Conservation (phyloP, 2,113 vertebrate species). For the Speoplatyrhinus poulsoni region DNA sequence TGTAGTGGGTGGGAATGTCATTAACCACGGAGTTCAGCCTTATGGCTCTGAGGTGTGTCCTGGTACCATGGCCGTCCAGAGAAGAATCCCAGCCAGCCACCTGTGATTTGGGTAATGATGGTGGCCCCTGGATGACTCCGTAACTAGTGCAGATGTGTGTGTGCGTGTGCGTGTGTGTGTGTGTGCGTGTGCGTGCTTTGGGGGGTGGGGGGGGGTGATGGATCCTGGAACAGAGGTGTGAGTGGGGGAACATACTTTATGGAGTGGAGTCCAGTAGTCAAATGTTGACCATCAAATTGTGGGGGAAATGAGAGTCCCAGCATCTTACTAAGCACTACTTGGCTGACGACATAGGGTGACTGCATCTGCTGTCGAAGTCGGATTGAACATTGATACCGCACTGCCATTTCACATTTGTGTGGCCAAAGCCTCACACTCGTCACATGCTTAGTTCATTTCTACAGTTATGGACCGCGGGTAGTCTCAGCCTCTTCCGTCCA, state of each 20-base stretch:
- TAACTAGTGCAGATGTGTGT: constrained; percentile 18
- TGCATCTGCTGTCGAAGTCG: neutral
- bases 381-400: neutral
- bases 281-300: constrained; percentile 49
- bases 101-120: constrained; percentile 64
- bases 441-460: too few species aligned
- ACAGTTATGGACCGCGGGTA: too few species aligned
- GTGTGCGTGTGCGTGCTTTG: constrained; percentile 3
- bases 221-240: constrained; percentile 51
- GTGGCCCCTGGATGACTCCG: constrained; percentile 66
- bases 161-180: constrained; percentile 27
- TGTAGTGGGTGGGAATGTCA: constrained; percentile 76
- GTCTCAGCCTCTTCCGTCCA: too few species aligned
- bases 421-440: too few species aligned
- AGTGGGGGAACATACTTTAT: constrained; percentile 56
- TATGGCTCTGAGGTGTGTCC: constrained; percentile 60
- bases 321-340: constrained; percentile 21
- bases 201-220: constrained; percentile 10
- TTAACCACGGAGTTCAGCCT: constrained; percentile 62
- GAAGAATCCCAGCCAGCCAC: constrained; percentile 60
- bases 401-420: neutral
- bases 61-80: constrained; percentile 57
- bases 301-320: constrained; percentile 23
- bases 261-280: constrained; percentile 55
- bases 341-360: constrained; percentile 8